phyloP scores from a whole-genome alignment of 2,888 invertebrate species.

The Mantis religiosa region DNA sequence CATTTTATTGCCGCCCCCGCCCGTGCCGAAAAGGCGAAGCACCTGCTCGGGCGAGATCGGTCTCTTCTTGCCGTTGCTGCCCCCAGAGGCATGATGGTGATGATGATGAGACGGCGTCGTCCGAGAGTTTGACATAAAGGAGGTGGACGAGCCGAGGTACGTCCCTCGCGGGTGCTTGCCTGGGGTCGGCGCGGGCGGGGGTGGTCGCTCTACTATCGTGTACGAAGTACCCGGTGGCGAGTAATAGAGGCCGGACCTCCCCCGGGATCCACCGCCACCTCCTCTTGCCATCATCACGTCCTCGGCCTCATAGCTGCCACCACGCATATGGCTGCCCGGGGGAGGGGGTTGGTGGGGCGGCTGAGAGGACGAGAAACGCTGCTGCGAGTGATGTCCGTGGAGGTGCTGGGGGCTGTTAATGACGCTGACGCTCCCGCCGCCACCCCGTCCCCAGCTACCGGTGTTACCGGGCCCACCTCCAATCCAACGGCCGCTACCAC shows the following conservation, averaged over 20 bases:
- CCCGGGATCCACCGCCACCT: slow-evolving; percentile 45
- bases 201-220: slow-evolving; percentile 72
- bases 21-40: slow-evolving; percentile 44
- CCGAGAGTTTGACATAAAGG: slow-evolving; percentile 36
- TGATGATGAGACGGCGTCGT: not conserved
- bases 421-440: slow-evolving; percentile 38
- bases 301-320: slow-evolving; percentile 40
- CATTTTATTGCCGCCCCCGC: slow-evolving; percentile 21
- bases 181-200: slow-evolving; percentile 21
- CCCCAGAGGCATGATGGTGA: slow-evolving; percentile 26
- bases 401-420: slow-evolving; percentile 39
- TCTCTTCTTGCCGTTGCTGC: slow-evolving; percentile 61
- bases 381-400: slow-evolving; percentile 29
- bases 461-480: slow-evolving; percentile 28
- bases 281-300: slow-evolving; percentile 42
- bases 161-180: slow-evolving; percentile 53
- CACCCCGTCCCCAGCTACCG: slow-evolving; percentile 34
- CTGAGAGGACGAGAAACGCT: slow-evolving; percentile 33
- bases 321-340: not conserved
- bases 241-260: slow-evolving; percentile 66
- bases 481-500: slow-evolving; percentile 32
- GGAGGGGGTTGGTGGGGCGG: slow-evolving; percentile 10
- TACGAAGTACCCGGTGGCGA: slow-evolving; percentile 86
- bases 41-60: slow-evolving; percentile 80
- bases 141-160: slow-evolving; percentile 64